phyloP scores from a whole-genome alignment of 2,113 vertebrate genomes.

The Tychaedon coryphoeus region DNA sequence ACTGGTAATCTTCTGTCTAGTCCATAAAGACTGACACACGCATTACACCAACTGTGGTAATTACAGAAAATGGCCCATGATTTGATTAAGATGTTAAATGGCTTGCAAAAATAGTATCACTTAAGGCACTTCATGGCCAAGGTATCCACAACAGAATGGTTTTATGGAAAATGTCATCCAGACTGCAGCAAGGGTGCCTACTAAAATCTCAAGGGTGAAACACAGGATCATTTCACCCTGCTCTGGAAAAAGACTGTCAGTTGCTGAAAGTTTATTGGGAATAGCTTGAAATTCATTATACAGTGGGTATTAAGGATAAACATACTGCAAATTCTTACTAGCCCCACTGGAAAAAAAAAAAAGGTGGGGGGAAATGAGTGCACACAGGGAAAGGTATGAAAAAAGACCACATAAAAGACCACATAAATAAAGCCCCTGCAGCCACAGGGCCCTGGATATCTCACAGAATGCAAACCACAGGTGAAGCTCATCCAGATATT shows the following conservation, averaged over 20 bases:
- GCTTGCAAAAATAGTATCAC: constrained; percentile 4
- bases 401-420: neutral
- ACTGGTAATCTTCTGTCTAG: neutral
- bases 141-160: neutral
- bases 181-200: neutral
- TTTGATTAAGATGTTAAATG: constrained; percentile 3
- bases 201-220: neutral
- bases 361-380: rapidly evolving
- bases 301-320: neutral
- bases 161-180: neutral
- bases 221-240: neutral
- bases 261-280: neutral
- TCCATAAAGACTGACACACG: neutral
- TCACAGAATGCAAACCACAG: neutral
- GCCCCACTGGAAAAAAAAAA: neutral
- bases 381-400: neutral
- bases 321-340: neutral
- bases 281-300: neutral
- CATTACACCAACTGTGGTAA: neutral
- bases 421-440: neutral
- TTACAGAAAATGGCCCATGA: constrained; percentile 31
- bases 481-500: neutral
- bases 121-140: neutral
- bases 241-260: neutral
- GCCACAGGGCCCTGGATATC: neutral